Evolutionary conservation across 2,113 vertebrate genomes (phyloP).

Genomic region (Thamnophis sirtalis): DNA sequence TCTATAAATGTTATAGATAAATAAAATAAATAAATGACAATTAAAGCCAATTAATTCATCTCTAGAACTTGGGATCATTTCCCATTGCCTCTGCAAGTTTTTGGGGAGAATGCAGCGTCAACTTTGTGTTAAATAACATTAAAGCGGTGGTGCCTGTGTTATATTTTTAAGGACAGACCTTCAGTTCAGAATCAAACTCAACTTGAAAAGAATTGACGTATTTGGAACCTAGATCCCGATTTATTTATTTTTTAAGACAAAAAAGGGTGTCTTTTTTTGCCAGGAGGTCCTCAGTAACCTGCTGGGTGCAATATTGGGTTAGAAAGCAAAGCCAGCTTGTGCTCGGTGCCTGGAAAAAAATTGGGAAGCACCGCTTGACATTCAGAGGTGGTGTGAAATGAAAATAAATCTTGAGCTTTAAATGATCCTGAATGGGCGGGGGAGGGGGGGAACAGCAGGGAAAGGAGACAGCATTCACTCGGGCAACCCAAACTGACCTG

Average conservation of each 20-base stretch:
- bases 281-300: neutral
- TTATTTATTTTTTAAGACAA: neutral
- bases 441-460: neutral
- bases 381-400: neutral
- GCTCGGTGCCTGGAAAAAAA: neutral
- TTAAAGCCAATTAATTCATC: neutral
- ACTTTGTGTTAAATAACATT: neutral
- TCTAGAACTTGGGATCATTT: neutral
- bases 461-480: neutral
- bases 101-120: neutral
- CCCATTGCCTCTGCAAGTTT: too few species aligned
- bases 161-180: neutral
- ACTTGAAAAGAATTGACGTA: neutral
- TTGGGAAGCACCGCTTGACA: conserved; percentile 16
- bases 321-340: neutral
- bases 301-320: neutral
- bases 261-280: too few species aligned
- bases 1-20: neutral
- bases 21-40: neutral
- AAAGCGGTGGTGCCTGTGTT: too few species aligned
- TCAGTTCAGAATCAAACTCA: neutral
- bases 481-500: neutral
- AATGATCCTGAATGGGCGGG: neutral
- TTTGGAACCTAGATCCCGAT: neutral
- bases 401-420: neutral